phyloP scores from a whole-genome alignment of 2,113 vertebrate species.

The Choloepus hoffmanni region DNA sequence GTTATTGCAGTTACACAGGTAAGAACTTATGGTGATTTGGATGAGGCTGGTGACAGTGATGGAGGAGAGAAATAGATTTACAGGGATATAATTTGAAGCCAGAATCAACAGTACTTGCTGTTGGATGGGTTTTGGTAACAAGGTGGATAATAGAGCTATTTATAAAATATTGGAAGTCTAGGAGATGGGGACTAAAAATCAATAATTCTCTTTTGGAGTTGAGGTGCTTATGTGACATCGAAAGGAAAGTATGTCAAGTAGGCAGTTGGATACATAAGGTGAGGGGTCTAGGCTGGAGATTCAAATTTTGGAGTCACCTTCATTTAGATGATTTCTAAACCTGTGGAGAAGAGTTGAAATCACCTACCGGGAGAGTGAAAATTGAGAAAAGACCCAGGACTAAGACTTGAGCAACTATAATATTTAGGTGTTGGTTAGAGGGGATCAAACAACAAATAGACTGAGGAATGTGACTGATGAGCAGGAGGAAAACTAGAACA shows the following conservation, averaged over 20 bases:
- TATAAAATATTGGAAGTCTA: background rate
- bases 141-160: background rate
- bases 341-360: background rate
- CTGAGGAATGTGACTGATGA: background rate
- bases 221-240: background rate
- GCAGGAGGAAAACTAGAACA: background rate
- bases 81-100: background rate
- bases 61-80: background rate
- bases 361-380: background rate
- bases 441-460: background rate
- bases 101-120: background rate
- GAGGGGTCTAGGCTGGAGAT: background rate
- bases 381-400: background rate
- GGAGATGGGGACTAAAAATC: background rate
- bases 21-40: background rate
- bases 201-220: background rate
- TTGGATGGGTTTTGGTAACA: background rate
- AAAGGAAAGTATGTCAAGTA: background rate
- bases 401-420: background rate
- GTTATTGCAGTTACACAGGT: background rate
- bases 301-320: background rate
- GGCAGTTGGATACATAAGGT: background rate
- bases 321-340: background rate
- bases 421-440: background rate
- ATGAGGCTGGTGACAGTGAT: background rate